Base-by-base conservation (phyloP, 2,113 vertebrate genomes). In the Eolophus roseicapilla region DNA sequence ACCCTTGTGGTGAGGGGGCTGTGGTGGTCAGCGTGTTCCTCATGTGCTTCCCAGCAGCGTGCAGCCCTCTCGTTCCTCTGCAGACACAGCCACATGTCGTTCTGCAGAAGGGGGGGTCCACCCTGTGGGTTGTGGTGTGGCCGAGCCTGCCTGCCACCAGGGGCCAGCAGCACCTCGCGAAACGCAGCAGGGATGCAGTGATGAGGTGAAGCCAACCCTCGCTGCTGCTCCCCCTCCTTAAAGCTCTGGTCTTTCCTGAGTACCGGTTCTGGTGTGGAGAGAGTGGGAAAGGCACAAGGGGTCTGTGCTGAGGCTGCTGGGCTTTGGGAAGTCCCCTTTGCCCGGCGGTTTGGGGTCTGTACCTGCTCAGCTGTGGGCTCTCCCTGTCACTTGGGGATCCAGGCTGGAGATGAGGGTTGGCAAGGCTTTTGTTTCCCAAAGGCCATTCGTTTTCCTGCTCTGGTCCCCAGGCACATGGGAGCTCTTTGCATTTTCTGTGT, bases 201-300 rank as follows among this genome's bases (percentile, higher is more conserved):
- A 43, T 55, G 53, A 17, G 27, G 37, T 17, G 55, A 94, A 63
- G 23, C n/a, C 83, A 77, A 52, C 63, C 41, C 41, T 68, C 4
- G 4, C 60, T 78, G 47, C 73, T 74, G 76, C 68, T 94, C 23
- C 63, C 63, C 35, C 63, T 73, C 86, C 94, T 90, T 96, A 76
- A 69, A 91, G 50, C 92, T 96, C 88, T 75, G 57, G 59, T 74
- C 82, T 83, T 90, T 92, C 93, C 93, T 55, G 55, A 81, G 76
- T 79, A 93, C 92, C 5, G 7, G 92, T 86, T 96, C 93, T 86
- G 88, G 83, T 96, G 92, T 90, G 73, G 80, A 92, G 73, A 95
- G 88, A 68, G 73, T 92, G 88, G 86, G 85, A 94, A 88, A 83
- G 95, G 85, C 92, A 93, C 13, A 31, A 52, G 71, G 91, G 76